Conservation (phyloP, 2,113 vertebrate genomes). For the Pardalotus punctatus region DNA sequence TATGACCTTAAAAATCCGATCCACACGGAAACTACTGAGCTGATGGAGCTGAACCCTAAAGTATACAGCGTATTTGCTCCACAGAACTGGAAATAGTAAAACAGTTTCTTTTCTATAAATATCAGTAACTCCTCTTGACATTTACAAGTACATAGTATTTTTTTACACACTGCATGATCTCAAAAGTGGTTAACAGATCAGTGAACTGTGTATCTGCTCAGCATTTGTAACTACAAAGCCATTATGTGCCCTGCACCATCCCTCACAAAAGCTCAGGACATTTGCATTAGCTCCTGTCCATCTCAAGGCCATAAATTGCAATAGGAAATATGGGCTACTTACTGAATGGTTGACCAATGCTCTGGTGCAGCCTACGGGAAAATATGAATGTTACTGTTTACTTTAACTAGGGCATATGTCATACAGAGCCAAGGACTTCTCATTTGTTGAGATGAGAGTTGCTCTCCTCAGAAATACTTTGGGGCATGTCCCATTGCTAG, state of each 20-base stretch:
- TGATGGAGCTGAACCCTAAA: slow-evolving; percentile 64
- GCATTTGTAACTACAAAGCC: not conserved
- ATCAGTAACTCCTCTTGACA: slow-evolving; percentile 75
- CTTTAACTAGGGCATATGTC: slow-evolving; percentile 49
- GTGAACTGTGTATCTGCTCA: slow-evolving; percentile 36
- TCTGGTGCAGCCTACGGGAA: slow-evolving; percentile 24
- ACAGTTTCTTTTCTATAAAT: slow-evolving; percentile 72
- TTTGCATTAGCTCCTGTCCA: slow-evolving; percentile 31
- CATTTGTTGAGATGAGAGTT: not conserved
- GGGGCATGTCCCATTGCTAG: slow-evolving; percentile 31
- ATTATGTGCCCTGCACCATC: not conserved
- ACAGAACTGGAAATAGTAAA: slow-evolving; percentile 70
- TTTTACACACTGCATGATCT: slow-evolving; percentile 45
- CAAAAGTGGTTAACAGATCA: slow-evolving; percentile 40
- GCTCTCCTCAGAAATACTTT: slow-evolving; percentile 6
- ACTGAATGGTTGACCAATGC: slow-evolving; percentile 49
- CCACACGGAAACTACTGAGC: slow-evolving; percentile 7
- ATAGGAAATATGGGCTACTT: slow-evolving; percentile 28
- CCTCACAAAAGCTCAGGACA: slow-evolving; percentile 8
- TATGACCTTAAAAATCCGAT: slow-evolving; percentile 68
- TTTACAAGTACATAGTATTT: slow-evolving; percentile 71
- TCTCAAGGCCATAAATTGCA: not conserved
- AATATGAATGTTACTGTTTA: slow-evolving; percentile 58
- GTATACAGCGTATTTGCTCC: slow-evolving; percentile 57
- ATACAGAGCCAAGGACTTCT: slow-evolving; percentile 18